These are phyloP conservation scores for Buteo buteo DNA, from an alignment of 2,113 vertebrate species.

Conservation along the genomic window DNA sequence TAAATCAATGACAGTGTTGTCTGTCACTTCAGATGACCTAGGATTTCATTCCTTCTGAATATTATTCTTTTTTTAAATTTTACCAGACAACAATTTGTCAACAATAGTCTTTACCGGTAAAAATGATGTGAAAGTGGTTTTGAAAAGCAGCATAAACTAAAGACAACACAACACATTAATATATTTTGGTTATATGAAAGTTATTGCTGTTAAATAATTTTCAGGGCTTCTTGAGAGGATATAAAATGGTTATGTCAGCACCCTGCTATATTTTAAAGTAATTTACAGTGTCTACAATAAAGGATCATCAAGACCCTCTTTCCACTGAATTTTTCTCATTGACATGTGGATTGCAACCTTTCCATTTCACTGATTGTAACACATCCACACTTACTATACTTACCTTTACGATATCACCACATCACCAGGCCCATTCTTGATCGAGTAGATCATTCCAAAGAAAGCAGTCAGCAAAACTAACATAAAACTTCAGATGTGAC, in stretches of 20 bases:
- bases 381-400: not conserved
- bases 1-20: not conserved
- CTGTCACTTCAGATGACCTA: not conserved
- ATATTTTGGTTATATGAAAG: not conserved
- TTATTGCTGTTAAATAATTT: not conserved
- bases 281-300: not conserved
- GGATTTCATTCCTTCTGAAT: not conserved
- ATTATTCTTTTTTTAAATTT: not conserved
- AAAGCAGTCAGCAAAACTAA: not conserved
- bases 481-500: not conserved
- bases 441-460: not conserved
- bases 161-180: not conserved
- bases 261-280: not conserved
- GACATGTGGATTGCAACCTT: not conserved
- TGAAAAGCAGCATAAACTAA: not conserved
- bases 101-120: not conserved
- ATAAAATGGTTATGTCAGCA: not conserved
- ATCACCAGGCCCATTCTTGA: not conserved
- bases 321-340: not conserved
- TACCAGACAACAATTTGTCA: not conserved
- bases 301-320: not conserved
- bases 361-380: not conserved
- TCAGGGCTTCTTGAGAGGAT: not conserved
- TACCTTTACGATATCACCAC: not conserved
- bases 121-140: not conserved